These are phyloP conservation scores for Acanthornis magna DNA, from an alignment of 2,797 vertebrate species.

Conservation along the genomic window DNA sequence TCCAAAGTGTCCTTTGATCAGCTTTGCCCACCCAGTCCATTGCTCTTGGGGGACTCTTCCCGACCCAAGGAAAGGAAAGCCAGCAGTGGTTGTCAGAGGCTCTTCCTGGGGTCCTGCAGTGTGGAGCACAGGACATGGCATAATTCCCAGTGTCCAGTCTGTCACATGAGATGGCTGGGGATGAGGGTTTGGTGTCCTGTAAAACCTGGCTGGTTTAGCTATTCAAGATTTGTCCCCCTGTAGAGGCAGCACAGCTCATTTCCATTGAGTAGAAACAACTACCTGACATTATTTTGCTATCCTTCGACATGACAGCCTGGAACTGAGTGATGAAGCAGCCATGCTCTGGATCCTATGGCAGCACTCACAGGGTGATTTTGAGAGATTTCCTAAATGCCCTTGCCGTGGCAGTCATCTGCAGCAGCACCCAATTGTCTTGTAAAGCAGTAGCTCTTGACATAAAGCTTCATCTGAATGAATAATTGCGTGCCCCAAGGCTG, in stretches of 20 bases:
- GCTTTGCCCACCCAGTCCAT: background rate
- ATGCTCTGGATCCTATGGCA: background rate
- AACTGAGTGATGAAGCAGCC: background rate
- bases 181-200: background rate
- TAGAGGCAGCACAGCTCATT: background rate
- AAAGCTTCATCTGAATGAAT: background rate
- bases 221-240: background rate
- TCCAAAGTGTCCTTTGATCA: background rate
- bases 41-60: background rate
- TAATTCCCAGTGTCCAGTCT: background rate
- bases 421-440: background rate
- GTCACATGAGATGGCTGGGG: background rate
- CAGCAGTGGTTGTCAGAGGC: background rate
- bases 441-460: background rate
- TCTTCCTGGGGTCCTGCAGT: background rate
- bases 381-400: background rate
- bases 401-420: background rate
- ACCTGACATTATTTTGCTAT: background rate
- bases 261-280: background rate
- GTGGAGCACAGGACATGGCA: rapidly evolving
- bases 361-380: background rate
- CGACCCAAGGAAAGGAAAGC: background rate
- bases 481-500: background rate
- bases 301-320: background rate
- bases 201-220: background rate